Conservation (phyloP, 2,888 invertebrate species). For the Bugula neritina region DNA sequence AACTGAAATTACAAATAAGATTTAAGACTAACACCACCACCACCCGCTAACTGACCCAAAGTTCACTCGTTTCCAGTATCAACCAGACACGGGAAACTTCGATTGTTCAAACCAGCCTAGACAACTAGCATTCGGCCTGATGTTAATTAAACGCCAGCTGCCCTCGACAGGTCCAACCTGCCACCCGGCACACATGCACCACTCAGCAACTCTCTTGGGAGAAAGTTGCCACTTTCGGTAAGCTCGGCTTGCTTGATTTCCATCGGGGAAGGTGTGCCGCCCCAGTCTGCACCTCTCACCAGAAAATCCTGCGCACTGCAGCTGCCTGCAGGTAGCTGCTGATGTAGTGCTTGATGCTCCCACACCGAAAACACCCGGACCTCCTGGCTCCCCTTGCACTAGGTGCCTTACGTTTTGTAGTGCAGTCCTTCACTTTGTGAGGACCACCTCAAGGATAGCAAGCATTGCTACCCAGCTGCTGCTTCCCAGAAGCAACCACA, state of each 20-base stretch:
- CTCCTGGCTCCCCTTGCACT: not conserved
- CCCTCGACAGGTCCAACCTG: not conserved
- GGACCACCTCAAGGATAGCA: not conserved
- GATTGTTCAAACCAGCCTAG: not conserved
- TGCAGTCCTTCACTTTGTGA: conserved; percentile 18
- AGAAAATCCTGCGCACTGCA: not conserved
- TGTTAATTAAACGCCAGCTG: not conserved
- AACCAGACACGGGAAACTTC: conserved; percentile 5
- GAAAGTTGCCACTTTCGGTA: not conserved
- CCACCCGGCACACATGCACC: not conserved
- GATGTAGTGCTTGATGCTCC: not conserved
- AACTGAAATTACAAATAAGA: no score
- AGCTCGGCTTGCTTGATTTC: not conserved
- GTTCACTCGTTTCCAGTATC: no score
- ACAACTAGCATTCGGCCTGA: conserved; percentile 5
- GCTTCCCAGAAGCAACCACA: not conserved
- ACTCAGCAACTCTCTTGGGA: not conserved
- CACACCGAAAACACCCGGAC: not conserved
- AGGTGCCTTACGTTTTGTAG: not conserved
- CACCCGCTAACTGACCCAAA: conserved; percentile 7
- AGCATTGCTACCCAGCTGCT: conserved; percentile 2
- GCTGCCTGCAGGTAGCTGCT: not conserved
- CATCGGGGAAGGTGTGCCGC: not conserved
- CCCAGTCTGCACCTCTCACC: not conserved
- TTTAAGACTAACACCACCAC: not conserved